Evolutionary conservation across 2,888 invertebrate species (phyloP).

Genomic region (Apotomis capreana): DNA sequence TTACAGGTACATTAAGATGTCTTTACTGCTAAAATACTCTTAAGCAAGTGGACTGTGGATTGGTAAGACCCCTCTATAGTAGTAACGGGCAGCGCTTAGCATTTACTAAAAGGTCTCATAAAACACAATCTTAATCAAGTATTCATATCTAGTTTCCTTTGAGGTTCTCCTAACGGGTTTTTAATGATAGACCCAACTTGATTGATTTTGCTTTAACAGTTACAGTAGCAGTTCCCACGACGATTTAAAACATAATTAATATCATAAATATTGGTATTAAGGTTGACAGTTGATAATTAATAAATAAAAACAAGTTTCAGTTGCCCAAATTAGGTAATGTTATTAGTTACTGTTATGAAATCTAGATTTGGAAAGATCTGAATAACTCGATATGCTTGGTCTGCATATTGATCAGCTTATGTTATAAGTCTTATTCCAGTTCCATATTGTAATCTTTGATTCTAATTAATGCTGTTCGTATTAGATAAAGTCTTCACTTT

Average conservation of each 20-base stretch:
- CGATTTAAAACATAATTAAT: conserved; percentile 5
- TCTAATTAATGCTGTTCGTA: conserved; percentile 7
- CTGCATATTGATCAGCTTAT: conserved; percentile 30
- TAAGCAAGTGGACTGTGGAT: no score
- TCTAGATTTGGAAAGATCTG: conserved; percentile 24
- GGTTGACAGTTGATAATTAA: conserved; percentile 29
- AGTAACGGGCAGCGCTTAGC: background rate
- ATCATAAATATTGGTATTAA: conserved; percentile 25
- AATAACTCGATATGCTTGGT: conserved; percentile 2
- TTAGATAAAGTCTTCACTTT: background rate
- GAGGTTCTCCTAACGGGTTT: conserved; percentile 1
- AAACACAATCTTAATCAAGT: background rate
- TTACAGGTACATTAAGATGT: no score
- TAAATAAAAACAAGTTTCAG: conserved; percentile 19
- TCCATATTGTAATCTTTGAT: background rate
- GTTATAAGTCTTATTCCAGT: conserved; percentile 13
- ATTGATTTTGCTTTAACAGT: conserved; percentile 18
- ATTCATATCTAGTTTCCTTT: conserved; percentile 9
- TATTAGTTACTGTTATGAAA: conserved; percentile 29
- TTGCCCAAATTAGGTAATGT: conserved; percentile 21
- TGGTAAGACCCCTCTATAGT: no score
- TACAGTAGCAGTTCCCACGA: conserved; percentile 14
- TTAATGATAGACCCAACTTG: conserved; percentile 1
- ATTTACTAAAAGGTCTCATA: background rate
- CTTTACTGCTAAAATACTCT: no score